Percentiles rank a stretch among this genome's conserved stretches.
Conservation (phyloP, 2,797 vertebrate species). For the Sphenopsis melanotis region DNA sequence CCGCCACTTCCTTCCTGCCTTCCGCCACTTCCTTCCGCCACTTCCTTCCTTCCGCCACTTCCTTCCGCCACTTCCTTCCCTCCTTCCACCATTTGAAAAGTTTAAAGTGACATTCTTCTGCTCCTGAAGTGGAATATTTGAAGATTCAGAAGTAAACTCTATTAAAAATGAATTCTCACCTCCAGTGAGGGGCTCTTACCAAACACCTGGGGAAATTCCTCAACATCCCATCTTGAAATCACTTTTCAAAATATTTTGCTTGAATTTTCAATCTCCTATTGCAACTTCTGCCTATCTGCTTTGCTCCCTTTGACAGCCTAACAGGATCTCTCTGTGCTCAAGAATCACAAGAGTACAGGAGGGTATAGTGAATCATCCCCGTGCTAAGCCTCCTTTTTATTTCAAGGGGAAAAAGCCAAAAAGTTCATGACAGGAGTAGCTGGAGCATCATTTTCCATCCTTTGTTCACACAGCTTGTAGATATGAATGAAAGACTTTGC, state of each 20-base stretch:
- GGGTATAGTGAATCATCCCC: not conserved
- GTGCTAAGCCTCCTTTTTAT: not conserved
- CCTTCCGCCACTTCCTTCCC: not conserved
- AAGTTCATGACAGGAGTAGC: not conserved
- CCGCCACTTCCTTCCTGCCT: too few relatives aligned
- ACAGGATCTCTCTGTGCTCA: rapidly evolving
- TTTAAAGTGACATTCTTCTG: not conserved
- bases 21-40: too few relatives aligned
- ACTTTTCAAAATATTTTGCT: not conserved
- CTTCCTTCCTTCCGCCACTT: too few relatives aligned
- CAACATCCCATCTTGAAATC: not conserved
- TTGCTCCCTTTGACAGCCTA: not conserved
- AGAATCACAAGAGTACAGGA: not conserved
- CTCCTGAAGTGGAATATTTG: not conserved
- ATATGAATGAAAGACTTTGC: not conserved
- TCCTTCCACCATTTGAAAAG: too few relatives aligned
- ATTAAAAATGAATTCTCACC: not conserved
- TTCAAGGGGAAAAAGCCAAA: not conserved
- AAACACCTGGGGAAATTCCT: not conserved
- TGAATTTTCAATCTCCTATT: not conserved
- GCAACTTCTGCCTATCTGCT: not conserved
- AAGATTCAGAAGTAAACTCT: not conserved
- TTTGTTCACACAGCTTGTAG: not conserved
- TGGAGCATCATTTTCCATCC: not conserved
- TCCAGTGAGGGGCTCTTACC: not conserved